A percentile compares a stretch with the other conserved stretches of the same genome.
Evolutionary conservation across 2,797 vertebrate species (phyloP).

Genomic region (Mallotus villosus): DNA sequence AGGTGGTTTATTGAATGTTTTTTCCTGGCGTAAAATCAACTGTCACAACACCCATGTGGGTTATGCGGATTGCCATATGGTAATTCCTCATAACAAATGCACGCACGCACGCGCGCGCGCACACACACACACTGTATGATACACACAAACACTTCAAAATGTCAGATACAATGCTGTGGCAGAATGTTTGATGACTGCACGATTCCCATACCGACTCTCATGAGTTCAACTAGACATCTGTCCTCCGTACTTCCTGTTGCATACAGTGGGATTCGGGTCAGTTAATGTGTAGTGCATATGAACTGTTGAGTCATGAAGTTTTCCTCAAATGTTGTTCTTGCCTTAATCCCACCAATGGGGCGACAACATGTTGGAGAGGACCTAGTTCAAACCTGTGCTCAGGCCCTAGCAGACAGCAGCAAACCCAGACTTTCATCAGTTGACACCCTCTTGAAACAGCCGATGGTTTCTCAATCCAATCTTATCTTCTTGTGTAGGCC

Average conservation of each 20-base stretch:
- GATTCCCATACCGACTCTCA: constrained; percentile 31
- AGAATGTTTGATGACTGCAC: constrained; percentile 12
- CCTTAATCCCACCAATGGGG: constrained; percentile 37
- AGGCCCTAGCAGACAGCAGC: neutral
- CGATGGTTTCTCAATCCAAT: neutral
- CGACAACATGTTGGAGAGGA: constrained; percentile 21
- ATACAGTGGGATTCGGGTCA: constrained; percentile 28
- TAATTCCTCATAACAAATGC: neutral
- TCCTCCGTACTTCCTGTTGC: constrained; percentile 18
- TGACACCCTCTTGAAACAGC: neutral
- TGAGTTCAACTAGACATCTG: constrained; percentile 11
- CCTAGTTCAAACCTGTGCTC: neutral
- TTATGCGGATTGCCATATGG: neutral
- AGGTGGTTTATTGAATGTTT: neutral
- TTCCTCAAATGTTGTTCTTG: constrained; percentile 40
- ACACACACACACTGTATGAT: neutral
- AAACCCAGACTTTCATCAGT: neutral
- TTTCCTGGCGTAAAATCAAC: neutral
- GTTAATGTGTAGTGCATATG: constrained; percentile 33
- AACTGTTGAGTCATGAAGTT: constrained; percentile 64
- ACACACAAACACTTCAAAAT: neutral
- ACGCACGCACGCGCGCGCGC: neutral
- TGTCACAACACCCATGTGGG: constrained; percentile 3
- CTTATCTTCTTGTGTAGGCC: neutral
- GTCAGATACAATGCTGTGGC: no score